Evolutionary conservation across 2,797 vertebrate species (phyloP).

Genomic region (Cossypha caffra): DNA sequence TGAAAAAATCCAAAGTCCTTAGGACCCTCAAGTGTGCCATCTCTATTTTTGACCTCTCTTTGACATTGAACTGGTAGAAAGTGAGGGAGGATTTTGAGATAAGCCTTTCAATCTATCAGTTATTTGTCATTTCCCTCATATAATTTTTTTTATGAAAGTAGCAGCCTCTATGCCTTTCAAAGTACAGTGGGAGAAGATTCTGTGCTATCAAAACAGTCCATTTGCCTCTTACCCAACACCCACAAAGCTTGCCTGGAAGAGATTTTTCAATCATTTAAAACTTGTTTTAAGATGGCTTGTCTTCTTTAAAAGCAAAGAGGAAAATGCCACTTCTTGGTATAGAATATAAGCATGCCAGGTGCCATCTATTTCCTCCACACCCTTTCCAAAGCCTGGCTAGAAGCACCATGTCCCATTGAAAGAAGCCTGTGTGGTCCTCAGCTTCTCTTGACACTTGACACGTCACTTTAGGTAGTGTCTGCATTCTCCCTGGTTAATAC

Average conservation of each 20-base stretch:
- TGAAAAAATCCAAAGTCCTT: not conserved
- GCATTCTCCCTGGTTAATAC: not conserved
- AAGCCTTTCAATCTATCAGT: not conserved
- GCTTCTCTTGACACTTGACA: not conserved
- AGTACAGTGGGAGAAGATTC: not conserved
- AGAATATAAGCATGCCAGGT: not conserved
- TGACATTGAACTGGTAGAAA: not conserved
- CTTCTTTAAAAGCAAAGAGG: not conserved
- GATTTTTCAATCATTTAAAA: not conserved
- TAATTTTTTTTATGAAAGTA: not conserved
- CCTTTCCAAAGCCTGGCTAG: not conserved
- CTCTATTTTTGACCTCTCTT: slow-evolving; percentile 5
- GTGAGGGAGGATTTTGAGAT: not conserved
- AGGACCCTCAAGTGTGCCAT: not conserved
- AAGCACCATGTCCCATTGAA: not conserved
- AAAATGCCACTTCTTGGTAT: not conserved
- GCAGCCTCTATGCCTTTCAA: not conserved
- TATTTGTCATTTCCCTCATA: not conserved
- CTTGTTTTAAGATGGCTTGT: not conserved
- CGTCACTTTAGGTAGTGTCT: rapidly evolving
- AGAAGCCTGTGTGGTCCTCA: not conserved
- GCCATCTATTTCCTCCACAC: not conserved
- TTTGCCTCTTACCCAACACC: not conserved
- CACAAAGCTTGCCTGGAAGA: not conserved
- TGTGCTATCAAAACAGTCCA: not conserved